These are phyloP conservation scores for Megatriorchis doriae DNA, from an alignment of 2,113 vertebrate species.

Conservation along the genomic window DNA sequence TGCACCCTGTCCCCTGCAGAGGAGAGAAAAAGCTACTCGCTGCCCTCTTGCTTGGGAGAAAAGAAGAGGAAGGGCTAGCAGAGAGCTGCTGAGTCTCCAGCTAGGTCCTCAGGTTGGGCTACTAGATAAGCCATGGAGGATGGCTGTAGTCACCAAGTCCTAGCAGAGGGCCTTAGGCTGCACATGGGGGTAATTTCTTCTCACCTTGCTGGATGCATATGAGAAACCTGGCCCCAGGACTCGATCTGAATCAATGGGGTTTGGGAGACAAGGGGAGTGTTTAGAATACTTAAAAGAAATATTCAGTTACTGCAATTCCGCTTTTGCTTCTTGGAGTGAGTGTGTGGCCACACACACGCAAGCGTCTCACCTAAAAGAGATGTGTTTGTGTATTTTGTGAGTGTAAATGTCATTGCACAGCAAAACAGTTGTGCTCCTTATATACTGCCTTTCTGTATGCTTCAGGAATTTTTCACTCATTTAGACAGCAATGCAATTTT, in stretches of 20 bases:
- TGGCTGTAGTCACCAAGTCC: background rate
- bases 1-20: background rate
- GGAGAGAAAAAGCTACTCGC: background rate
- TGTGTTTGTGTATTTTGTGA: background rate
- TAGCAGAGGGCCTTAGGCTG: background rate
- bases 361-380: background rate
- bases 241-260: accelerated
- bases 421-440: background rate
- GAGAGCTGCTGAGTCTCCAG: background rate
- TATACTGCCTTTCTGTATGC: background rate
- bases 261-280: background rate
- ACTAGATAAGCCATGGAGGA: background rate
- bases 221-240: background rate
- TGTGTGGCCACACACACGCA: background rate
- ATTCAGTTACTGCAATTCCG: background rate
- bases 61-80: background rate
- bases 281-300: background rate
- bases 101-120: accelerated
- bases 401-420: background rate
- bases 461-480: slow-evolving; percentile 47
- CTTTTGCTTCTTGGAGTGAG: background rate
- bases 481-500: slow-evolving; percentile 6
- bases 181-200: background rate
- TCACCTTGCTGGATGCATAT: background rate
- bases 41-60: background rate